These are phyloP conservation scores for Lissonota sp. DNA, from an alignment of 2,888 invertebrate genomes.

Conservation along the genomic window DNA sequence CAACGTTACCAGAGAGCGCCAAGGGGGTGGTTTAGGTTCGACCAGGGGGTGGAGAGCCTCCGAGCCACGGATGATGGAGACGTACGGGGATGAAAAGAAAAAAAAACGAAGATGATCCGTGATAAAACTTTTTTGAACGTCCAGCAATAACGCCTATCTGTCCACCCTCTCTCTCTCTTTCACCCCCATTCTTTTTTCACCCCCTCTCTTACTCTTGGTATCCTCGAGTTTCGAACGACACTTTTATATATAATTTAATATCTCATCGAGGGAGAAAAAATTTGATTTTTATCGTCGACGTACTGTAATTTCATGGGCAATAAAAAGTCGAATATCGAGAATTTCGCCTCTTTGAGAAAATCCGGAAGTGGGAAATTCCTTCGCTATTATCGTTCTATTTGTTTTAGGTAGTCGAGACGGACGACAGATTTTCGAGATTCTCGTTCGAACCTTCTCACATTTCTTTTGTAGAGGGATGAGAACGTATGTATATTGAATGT, in stretches of 20 bases:
- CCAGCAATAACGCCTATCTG: conserved; percentile 54
- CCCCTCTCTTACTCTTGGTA: neutral
- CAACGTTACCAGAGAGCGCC: conserved; percentile 23
- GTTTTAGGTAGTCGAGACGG: too few species aligned
- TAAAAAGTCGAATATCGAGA: conserved; percentile 9
- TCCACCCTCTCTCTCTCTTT: conserved; percentile 37
- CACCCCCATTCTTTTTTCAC: too few species aligned
- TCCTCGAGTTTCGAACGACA: conserved; percentile 38
- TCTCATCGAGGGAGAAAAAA: conserved; percentile 16
- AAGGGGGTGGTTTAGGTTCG: neutral
- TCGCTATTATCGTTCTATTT: too few species aligned
- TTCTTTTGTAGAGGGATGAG: too few species aligned
- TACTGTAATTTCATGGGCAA: conserved; percentile 18
- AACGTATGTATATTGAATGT: too few species aligned
- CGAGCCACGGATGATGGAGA: neutral
- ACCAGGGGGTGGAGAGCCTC: too few species aligned
- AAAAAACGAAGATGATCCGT: conserved; percentile 45
- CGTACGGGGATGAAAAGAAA: conserved; percentile 16
- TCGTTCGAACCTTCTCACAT: too few species aligned
- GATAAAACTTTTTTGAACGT: conserved; percentile 58
- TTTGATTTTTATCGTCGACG: conserved; percentile 28
- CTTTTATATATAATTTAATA: conserved; percentile 34
- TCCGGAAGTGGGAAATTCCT: too few species aligned
- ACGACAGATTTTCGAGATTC: too few species aligned
- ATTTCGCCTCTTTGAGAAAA: too few species aligned